These are phyloP conservation scores for Montipora sp. DNA, from an alignment of 64 coral and sea anemone species.

Conservation along the genomic window DNA sequence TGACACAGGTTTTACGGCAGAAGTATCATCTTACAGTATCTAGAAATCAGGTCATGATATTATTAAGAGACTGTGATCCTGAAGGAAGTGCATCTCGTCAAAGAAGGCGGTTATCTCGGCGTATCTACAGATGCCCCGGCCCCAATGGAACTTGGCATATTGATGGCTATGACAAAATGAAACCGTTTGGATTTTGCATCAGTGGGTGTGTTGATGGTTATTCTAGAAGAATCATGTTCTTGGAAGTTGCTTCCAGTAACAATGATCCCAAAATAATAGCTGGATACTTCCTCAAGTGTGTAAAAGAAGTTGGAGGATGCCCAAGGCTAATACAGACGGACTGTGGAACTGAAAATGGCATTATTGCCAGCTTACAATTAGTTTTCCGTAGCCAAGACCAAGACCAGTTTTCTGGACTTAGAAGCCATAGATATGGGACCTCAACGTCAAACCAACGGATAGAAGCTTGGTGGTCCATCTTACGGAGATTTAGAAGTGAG, in stretches of 20 bases:
- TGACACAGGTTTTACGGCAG: too few species aligned
- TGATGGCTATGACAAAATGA: too few species aligned
- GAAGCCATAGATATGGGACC: conserved; percentile 43
- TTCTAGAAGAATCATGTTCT: conserved; percentile 63
- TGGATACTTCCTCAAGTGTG: conserved; percentile 56
- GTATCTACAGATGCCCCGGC: conserved; percentile 61
- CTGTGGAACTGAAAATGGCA: conserved; percentile 17
- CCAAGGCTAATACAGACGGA: conserved; percentile 56
- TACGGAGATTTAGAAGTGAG: conserved; percentile 33
- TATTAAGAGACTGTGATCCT: conserved; percentile 39
- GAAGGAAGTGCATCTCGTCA: too few species aligned
- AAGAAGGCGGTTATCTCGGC: conserved; percentile 30
- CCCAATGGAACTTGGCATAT: conserved; percentile 51
- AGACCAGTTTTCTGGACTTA: conserved; percentile 15
- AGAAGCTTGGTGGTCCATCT: conserved; percentile 63
- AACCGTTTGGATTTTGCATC: conserved; percentile 58
- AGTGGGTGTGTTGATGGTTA: conserved; percentile 66
- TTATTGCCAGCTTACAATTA: background rate
- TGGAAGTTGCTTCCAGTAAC: conserved; percentile 64
- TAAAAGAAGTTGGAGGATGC: conserved; percentile 56
- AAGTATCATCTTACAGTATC: too few species aligned
- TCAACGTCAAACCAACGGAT: conserved; percentile 70
- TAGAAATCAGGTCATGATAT: conserved; percentile 53
- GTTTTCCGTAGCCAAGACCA: conserved; percentile 5
- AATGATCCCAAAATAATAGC: conserved; percentile 63